Evolutionary conservation across 2,797 vertebrate genomes (phyloP).

Genomic region (Staurois parvus): DNA sequence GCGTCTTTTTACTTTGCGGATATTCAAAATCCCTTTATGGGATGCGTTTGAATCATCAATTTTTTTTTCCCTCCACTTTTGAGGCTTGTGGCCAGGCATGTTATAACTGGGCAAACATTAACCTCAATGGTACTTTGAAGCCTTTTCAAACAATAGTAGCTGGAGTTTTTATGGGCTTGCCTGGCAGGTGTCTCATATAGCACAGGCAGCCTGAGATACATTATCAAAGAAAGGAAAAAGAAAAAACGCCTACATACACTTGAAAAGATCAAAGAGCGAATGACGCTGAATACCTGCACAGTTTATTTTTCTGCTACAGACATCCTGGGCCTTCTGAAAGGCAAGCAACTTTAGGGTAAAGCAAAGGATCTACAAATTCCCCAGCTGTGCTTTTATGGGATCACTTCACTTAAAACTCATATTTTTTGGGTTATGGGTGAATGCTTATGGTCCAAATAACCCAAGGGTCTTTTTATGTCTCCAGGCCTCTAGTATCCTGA

Average conservation of each 20-base stretch:
- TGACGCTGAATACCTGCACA: neutral
- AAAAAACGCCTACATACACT: neutral
- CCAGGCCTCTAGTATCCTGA: too few relatives aligned
- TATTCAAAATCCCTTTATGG: neutral
- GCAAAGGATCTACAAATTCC: too few relatives aligned
- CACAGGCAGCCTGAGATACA: constrained; percentile 8
- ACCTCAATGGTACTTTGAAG: constrained; percentile 43
- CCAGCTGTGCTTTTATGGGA: neutral
- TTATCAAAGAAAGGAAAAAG: neutral
- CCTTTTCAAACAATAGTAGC: constrained; percentile 24
- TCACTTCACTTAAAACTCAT: neutral
- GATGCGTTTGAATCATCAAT: neutral
- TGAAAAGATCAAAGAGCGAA: constrained; percentile 49
- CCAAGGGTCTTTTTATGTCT: too few relatives aligned
- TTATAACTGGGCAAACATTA: constrained; percentile 55
- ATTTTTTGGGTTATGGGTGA: too few relatives aligned
- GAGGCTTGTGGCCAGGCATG: constrained; percentile 18
- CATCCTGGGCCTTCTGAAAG: neutral
- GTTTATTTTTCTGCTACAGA: neutral
- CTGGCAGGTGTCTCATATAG: neutral
- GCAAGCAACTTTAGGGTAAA: too few relatives aligned
- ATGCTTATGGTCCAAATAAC: neutral
- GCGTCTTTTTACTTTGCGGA: neutral
- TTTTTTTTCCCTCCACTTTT: neutral
- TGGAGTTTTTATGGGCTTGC: constrained; percentile 49